Conservation (phyloP, 2,888 invertebrate genomes). For the Callimorpha dominula region DNA sequence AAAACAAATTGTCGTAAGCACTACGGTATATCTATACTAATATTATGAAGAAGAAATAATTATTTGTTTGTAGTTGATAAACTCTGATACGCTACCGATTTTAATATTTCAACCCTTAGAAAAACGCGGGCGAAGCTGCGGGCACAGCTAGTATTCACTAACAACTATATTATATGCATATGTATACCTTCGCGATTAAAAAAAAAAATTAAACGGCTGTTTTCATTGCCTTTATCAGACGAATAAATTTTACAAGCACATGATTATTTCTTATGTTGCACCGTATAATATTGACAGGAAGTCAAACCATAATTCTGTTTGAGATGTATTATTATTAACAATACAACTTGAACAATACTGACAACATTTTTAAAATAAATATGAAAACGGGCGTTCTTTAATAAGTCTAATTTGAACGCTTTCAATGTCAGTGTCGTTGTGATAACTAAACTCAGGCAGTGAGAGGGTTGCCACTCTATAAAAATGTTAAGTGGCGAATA, state of each 20-base stretch:
- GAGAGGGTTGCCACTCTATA: constrained; percentile 24
- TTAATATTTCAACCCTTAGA: no score
- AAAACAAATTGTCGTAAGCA: no score
- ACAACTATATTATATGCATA: no score
- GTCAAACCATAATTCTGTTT: no score
- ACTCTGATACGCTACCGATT: no score
- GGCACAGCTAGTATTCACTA: neutral
- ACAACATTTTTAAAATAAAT: neutral
- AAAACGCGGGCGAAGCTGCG: neutral
- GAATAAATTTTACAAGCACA: no score
- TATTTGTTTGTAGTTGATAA: no score
- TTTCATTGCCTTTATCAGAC: neutral
- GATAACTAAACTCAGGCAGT: constrained; percentile 39
- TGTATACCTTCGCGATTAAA: neutral
- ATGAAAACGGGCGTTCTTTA: neutral
- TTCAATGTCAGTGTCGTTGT: constrained; percentile 35
- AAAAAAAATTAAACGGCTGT: neutral
- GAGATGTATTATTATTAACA: no score
- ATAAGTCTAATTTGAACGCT: constrained; percentile 34
- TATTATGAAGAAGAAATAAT: no score
- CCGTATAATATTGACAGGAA: no score
- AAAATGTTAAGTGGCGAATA: constrained; percentile 20
- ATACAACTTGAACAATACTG: neutral
- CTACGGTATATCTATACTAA: no score
- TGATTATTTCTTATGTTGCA: neutral